phyloP scores from a whole-genome alignment of 2,888 invertebrate species.

The Sinhomidia bicolor region DNA sequence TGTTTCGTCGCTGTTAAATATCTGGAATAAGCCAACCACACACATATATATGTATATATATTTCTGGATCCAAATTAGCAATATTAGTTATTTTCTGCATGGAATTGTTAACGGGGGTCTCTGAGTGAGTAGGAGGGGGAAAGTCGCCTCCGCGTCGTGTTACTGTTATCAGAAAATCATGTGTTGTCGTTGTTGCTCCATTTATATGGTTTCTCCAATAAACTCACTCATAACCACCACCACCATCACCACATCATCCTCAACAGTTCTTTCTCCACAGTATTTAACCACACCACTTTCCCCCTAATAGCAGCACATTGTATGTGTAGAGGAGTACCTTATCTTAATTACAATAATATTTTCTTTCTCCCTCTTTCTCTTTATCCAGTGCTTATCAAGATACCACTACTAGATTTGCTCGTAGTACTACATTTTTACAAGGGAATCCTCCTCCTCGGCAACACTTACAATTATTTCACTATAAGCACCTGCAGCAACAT shows the following conservation, averaged over 20 bases:
- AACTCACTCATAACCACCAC: neutral
- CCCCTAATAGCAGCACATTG: neutral
- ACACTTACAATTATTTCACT: neutral
- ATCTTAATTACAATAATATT: neutral
- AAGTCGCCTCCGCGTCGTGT: neutral
- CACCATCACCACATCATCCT: neutral
- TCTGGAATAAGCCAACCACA: too few relatives aligned
- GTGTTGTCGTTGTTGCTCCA: neutral
- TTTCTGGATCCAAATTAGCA: too few relatives aligned
- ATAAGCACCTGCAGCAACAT: constrained; percentile 6
- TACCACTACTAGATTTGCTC: neutral
- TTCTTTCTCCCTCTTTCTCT: neutral
- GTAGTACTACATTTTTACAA: neutral
- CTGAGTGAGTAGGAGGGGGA: neutral
- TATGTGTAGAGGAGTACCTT: neutral
- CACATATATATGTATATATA: too few relatives aligned
- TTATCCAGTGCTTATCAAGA: constrained; percentile 5
- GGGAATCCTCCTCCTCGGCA: neutral
- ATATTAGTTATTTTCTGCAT: too few relatives aligned
- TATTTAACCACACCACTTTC: constrained; percentile 1
- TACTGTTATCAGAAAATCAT: neutral
- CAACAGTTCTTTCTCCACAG: neutral
- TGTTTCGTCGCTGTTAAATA: too few relatives aligned
- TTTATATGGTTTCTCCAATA: neutral
- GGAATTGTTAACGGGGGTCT: neutral